phyloP scores from a whole-genome alignment of 2,113 vertebrate species.

The Saiga tatarica region DNA sequence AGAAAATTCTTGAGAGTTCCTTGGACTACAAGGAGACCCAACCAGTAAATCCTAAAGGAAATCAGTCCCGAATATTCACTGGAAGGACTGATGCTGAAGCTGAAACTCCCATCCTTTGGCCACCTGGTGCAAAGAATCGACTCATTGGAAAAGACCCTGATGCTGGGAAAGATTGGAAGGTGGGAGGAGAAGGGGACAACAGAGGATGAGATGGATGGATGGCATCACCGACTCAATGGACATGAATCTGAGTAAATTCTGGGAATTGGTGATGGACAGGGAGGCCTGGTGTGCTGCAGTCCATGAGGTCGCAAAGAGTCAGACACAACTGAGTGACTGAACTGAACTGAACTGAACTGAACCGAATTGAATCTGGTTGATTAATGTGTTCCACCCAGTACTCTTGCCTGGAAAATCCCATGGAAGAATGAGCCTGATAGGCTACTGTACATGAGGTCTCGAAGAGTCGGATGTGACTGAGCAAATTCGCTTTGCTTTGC shows the following conservation, averaged over 20 bases:
- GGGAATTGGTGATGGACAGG: neutral
- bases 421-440: neutral
- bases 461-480: accelerated
- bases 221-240: neutral
- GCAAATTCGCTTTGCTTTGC: accelerated
- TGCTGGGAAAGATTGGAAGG: neutral
- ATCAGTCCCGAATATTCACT: neutral
- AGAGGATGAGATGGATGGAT: neutral
- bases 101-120: neutral
- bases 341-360: neutral
- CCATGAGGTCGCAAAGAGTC: neutral
- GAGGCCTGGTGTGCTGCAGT: neutral
- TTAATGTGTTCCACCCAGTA: neutral
- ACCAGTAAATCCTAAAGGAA: neutral
- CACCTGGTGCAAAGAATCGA: neutral
- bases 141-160: neutral
- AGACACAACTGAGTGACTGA: neutral
- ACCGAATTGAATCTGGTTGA: neutral
- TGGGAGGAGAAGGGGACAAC: neutral
- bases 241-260: neutral
- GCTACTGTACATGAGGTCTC: neutral
- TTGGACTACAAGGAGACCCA: neutral
- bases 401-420: neutral
- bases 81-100: neutral
- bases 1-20: neutral